Percentiles rank a stretch among this genome's conserved stretches.
Conservation (phyloP, 2,888 invertebrate species). For the Masnerella sp. region DNA sequence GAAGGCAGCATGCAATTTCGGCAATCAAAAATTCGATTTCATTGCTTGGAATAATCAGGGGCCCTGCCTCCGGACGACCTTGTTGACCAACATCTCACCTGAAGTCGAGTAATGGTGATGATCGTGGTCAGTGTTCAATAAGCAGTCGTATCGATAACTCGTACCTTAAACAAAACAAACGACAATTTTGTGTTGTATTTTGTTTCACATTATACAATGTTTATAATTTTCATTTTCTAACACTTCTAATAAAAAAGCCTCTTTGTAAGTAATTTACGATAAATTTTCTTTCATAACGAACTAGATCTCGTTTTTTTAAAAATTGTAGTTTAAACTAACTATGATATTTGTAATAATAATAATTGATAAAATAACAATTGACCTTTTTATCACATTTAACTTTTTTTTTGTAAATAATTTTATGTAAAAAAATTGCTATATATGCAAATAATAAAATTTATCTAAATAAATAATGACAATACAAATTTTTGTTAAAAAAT, state of each 20-base stretch:
- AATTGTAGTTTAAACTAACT: too few species aligned
- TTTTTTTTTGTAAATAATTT: too few species aligned
- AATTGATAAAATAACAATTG: too few species aligned
- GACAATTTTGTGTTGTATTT: not conserved
- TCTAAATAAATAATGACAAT: too few species aligned
- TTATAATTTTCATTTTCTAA: not conserved
- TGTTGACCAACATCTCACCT: constrained; percentile 58
- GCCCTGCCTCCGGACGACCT: constrained; percentile 54
- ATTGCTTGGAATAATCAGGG: constrained; percentile 32
- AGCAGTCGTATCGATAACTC: constrained; percentile 54
- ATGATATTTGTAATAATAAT: too few species aligned
- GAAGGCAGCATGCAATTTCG: constrained; percentile 38
- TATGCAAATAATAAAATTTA: too few species aligned
- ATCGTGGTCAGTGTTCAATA: constrained; percentile 59
- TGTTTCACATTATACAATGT: not conserved
- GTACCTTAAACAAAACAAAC: constrained; percentile 29
- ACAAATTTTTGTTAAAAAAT: too few species aligned
- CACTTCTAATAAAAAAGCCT: not conserved
- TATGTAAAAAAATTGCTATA: too few species aligned
- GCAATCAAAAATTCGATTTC: constrained; percentile 53
- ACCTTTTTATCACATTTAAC: too few species aligned
- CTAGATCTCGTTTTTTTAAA: too few species aligned
- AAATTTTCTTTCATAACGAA: too few species aligned
- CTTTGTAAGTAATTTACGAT: too few species aligned
- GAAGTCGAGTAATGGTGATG: constrained; percentile 52